Evolutionary conservation across 2,113 vertebrate species (phyloP).

Genomic region (Bujurquina vittata): DNA sequence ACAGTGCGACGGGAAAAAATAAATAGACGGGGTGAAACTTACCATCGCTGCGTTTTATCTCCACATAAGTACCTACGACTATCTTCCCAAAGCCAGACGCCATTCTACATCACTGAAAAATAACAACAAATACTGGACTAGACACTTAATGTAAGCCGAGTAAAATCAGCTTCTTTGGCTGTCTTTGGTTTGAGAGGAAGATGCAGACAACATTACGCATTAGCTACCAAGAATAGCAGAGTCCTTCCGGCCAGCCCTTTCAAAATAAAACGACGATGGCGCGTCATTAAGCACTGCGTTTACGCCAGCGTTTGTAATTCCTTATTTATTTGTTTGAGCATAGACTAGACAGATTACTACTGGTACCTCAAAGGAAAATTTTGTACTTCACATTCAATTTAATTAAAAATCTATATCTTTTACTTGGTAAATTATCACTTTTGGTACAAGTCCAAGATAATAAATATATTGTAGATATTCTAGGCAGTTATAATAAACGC

Average conservation of each 20-base stretch:
- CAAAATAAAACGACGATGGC: conserved; percentile 37
- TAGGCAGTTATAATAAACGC: background rate
- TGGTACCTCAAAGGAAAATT: background rate
- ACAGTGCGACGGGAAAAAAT: conserved; percentile 22
- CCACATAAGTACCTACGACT: conserved; percentile 92
- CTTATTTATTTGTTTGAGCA: background rate
- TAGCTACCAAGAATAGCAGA: conserved; percentile 8
- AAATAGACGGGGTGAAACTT: conserved; percentile 70
- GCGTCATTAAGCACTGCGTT: background rate
- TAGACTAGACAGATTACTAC: background rate
- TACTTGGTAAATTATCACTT: background rate
- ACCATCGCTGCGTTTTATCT: conserved; percentile 97
- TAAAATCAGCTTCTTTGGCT: conserved; percentile 36
- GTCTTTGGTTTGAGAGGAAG: conserved; percentile 52
- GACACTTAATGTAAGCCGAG: conserved; percentile 26
- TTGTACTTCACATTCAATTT: background rate
- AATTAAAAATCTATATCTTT: background rate
- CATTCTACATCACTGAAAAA: conserved; percentile 86
- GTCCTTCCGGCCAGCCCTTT: conserved; percentile 42
- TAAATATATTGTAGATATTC: background rate
- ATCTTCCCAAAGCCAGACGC: conserved; percentile 92
- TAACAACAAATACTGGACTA: conserved; percentile 8
- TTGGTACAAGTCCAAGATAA: background rate
- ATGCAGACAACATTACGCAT: conserved; percentile 50
- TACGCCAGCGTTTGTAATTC: background rate